Evolutionary conservation across 2,797 vertebrate species (phyloP), one percentile per base, ranked within the genome.

Genomic region (Amblyraja radiata): DNA sequence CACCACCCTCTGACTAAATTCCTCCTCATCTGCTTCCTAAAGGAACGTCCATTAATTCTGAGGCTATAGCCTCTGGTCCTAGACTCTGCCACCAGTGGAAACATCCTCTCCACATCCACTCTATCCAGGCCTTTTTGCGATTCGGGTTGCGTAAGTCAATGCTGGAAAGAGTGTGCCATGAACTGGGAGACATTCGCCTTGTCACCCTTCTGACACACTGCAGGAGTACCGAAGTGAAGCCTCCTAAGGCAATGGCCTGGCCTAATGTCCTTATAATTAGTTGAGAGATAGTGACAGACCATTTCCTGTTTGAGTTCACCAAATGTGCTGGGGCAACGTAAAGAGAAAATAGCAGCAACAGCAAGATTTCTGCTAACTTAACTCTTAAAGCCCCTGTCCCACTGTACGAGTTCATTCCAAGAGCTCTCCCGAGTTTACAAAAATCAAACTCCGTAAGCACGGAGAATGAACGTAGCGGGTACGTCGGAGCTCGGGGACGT

Each of bases 251-350:
- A 88, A 88, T 21, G 63, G 61, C 84, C 84, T 88, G 65, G 65
- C 63, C n/a, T 88, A 88, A 88, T 88, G 84, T 68, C 68, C 84
- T 88, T 88, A 65, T 88, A 68, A 88, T 88, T 68, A 88, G 61
- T 63, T 68, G 61, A 36, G 84, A 88, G 84, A 88, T 88, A 88
- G 84, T 88, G 84, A 88, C 68, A 68, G 84, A 88, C 61, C n/a
- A 88, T 88, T 88, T 88, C 84, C 84, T 88, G 84, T 36, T 88
- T 36, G 63, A 88, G 84, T 88, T 88, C 84, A 88, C 63, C 8
- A 32, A 88, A 88, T 32, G 14, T 88, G 61, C 84, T 88, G 63
- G 9, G 84, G 16, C 61, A 68, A 88, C 32, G 1, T 21, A 88
- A 88, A 68, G 63, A 68, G 10, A 88, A 88, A 88, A 88, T 68